Evolutionary conservation across 2,888 invertebrate genomes (phyloP), one percentile per base, ranked within the genome.

Genomic region (Ryuthela nishihirai): DNA sequence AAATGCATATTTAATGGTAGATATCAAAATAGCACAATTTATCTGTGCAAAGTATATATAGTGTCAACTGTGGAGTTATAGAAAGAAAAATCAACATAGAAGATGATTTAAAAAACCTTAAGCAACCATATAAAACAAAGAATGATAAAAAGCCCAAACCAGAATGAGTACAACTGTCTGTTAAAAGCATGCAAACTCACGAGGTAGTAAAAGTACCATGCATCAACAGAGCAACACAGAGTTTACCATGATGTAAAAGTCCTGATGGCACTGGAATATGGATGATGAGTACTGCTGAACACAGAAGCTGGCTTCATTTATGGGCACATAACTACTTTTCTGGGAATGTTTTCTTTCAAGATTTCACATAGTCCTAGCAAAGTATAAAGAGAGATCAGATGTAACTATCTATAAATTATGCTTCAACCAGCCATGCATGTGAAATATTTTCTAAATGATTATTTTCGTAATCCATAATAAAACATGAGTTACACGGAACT

Each of bases 101-200:
- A n/a, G n/a, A n/a, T n/a, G n/a, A n/a, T n/a, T n/a, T n/a, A n/a
- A n/a, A n/a, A n/a, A n/a, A n/a, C n/a, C n/a, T n/a, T n/a, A n/a
- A n/a, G n/a, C n/a, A n/a, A n/a, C n/a, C n/a, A n/a, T n/a, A n/a
- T n/a, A n/a, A n/a, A n/a, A n/a, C n/a, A 48, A 39, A 55, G 20
- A 49, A 29, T 29, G 29, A 7, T 29, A 29, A 29, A 29, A 29
- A 29, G 7, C 12, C 29, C 9, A 29, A 12, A 29, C 9, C 7
- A n/a, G n/a, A n/a, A n/a, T n/a, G n/a, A n/a, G n/a, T n/a, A n/a
- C n/a, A n/a, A 29, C 12, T 12, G 12, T 29, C 29, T 12, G 7
- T 9, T 12, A 7, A 21, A 55, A 48, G 44, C 59, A 59, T 53
- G 53, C 59, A 59, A 53, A 52, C n/a, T n/a, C n/a, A n/a, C n/a